Conservation (phyloP, 2,888 invertebrate genomes). For the Agonopterix heracliana region DNA sequence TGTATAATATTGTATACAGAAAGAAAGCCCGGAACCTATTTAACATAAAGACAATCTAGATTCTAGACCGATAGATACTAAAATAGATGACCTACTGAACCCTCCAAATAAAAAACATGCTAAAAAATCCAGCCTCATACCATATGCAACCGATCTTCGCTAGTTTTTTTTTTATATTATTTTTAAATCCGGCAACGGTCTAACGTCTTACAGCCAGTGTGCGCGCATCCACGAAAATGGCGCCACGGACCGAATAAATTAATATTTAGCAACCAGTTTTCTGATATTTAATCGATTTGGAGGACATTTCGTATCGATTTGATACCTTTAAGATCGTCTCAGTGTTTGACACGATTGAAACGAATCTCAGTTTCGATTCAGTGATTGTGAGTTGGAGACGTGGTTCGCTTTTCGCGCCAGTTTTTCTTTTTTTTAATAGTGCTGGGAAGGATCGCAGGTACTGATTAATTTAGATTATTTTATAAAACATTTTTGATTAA, state of each 20-base stretch:
- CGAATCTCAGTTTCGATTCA: slow-evolving; percentile 49
- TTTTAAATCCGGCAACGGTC: slow-evolving; percentile 67
- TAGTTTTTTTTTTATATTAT: slow-evolving; percentile 46
- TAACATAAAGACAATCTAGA: too few species aligned
- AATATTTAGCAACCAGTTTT: slow-evolving; percentile 8
- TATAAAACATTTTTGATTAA: too few species aligned
- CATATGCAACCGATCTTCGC: slow-evolving; percentile 42
- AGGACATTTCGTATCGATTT: background rate
- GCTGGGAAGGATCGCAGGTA: background rate
- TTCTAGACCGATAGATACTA: too few species aligned
- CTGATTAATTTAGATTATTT: background rate
- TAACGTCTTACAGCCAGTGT: slow-evolving; percentile 42
- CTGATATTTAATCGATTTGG: slow-evolving; percentile 2
- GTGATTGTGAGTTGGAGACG: slow-evolving; percentile 57
- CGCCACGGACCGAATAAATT: slow-evolving; percentile 28
- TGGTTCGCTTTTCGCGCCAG: slow-evolving; percentile 19
- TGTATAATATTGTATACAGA: too few species aligned
- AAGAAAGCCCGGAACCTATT: background rate
- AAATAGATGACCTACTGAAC: slow-evolving; percentile 32
- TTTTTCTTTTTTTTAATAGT: slow-evolving; percentile 2
- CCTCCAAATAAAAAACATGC: slow-evolving; percentile 19
- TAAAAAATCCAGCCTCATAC: slow-evolving; percentile 42
- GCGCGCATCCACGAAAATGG: slow-evolving; percentile 40
- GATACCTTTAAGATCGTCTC: background rate
- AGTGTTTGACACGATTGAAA: background rate